Evolutionary conservation across 2,888 invertebrate genomes (phyloP).

Genomic region (Antheraea yamamai): DNA sequence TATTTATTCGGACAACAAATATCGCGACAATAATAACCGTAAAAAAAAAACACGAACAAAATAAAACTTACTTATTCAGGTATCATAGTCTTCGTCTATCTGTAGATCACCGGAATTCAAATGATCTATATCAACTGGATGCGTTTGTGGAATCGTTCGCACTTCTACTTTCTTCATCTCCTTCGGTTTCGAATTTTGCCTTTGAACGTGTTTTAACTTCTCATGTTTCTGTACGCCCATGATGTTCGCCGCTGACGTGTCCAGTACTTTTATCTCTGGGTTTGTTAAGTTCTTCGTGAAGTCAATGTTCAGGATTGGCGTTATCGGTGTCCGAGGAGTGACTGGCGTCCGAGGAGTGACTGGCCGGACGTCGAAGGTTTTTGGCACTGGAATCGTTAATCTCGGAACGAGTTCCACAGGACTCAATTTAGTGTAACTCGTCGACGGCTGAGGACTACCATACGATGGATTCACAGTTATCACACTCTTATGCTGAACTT

Average conservation of each 20-base stretch:
- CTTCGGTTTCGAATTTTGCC: conserved; percentile 63
- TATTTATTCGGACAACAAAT: conserved; percentile 40
- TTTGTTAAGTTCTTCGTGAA: conserved; percentile 64
- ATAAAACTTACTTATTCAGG: conserved; percentile 65
- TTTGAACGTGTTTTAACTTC: conserved; percentile 44
- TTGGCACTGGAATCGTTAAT: conserved; percentile 52
- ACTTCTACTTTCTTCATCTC: conserved; percentile 57
- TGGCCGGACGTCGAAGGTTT: conserved; percentile 35
- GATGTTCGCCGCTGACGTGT: conserved; percentile 48
- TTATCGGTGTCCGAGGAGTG: conserved; percentile 49
- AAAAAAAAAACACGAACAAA: conserved; percentile 42
- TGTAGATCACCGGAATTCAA: conserved; percentile 71
- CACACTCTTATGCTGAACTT: conserved; percentile 61
- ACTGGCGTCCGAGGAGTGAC: conserved; percentile 35
- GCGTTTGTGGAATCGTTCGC: conserved; percentile 39
- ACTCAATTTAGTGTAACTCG: conserved; percentile 54
- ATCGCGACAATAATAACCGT: conserved; percentile 34
- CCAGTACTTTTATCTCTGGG: conserved; percentile 72
- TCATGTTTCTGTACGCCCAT: conserved; percentile 49
- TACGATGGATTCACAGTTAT: conserved; percentile 70
- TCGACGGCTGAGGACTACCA: conserved; percentile 69
- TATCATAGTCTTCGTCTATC: conserved; percentile 80
- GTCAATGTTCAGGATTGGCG: conserved; percentile 72
- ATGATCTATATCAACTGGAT: conserved; percentile 60
- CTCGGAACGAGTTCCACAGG: conserved; percentile 48